These are phyloP conservation scores for Rhopalosiphum padi DNA, from an alignment of 1,140 invertebrate species.

Conservation along the genomic window DNA sequence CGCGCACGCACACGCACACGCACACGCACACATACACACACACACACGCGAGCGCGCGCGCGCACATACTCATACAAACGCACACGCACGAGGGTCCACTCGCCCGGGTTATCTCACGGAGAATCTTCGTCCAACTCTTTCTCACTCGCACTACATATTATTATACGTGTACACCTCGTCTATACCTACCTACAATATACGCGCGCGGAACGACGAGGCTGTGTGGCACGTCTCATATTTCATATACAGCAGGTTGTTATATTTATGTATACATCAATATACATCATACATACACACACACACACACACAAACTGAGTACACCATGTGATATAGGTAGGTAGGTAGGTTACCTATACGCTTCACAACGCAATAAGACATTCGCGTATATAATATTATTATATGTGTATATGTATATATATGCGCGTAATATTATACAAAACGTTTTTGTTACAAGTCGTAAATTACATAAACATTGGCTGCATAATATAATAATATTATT, in stretches of 20 bases:
- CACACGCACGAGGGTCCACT: background rate
- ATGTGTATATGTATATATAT: background rate
- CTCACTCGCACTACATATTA: background rate
- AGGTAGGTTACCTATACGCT: background rate
- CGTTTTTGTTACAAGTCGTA: background rate
- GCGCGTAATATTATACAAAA: background rate
- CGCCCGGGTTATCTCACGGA: conserved; percentile 37
- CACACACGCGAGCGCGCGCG: background rate
- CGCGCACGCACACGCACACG: background rate
- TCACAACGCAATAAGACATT: background rate
- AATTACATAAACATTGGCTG: background rate
- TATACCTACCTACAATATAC: background rate
- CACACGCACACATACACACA: background rate
- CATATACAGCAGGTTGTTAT: background rate
- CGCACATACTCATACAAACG: background rate
- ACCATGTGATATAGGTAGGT: background rate
- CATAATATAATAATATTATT: background rate
- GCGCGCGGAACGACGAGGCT: background rate
- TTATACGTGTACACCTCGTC: background rate
- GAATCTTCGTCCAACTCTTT: conserved; percentile 22
- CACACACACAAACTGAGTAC: background rate
- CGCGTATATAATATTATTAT: background rate
- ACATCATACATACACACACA: too few relatives aligned
- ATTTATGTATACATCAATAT: background rate
- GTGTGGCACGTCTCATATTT: conserved; percentile 40